Percentiles rank a stretch among this genome's conserved stretches.
These are phyloP conservation scores for Atta texana DNA, from an alignment of 1,140 invertebrate species.

Conservation along the genomic window DNA sequence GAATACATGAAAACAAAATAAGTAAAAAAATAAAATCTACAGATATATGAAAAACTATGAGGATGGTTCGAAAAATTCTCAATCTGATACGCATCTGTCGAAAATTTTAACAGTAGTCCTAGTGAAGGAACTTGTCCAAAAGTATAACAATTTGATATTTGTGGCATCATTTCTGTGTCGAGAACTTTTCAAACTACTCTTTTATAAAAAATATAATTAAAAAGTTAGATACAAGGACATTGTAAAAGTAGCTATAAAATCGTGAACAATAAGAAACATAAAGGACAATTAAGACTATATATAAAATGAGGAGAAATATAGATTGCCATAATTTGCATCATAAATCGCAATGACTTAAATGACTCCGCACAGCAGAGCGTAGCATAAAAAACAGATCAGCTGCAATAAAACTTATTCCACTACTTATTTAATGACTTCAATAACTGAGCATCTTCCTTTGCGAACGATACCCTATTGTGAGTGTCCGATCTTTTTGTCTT, in stretches of 20 bases:
- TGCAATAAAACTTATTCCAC: constrained; percentile 65
- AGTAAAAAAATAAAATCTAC: background rate
- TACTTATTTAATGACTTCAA: constrained; percentile 65
- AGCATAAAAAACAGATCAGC: constrained; percentile 63
- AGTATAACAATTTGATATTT: too few species aligned
- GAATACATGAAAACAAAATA: background rate
- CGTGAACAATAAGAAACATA: background rate
- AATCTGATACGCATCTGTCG: too few species aligned
- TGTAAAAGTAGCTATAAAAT: background rate
- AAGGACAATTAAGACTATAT: background rate
- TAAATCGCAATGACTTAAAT: constrained; percentile 59
- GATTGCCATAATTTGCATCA: constrained; percentile 11
- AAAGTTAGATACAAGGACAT: background rate
- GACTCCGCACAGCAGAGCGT: constrained; percentile 28
- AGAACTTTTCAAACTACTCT: too few species aligned
- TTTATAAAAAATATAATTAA: background rate
- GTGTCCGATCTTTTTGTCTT: background rate
- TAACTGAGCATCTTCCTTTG: constrained; percentile 52
- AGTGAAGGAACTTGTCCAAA: too few species aligned
- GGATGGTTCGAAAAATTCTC: too few species aligned
- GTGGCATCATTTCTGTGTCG: too few species aligned
- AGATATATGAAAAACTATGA: too few species aligned
- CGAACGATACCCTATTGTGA: constrained; percentile 36
- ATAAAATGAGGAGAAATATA: constrained; percentile 9
- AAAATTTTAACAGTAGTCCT: too few species aligned